These are phyloP conservation scores for Xiphophorus maculatus DNA, from an alignment of 2,113 vertebrate genomes.

Conservation along the genomic window DNA sequence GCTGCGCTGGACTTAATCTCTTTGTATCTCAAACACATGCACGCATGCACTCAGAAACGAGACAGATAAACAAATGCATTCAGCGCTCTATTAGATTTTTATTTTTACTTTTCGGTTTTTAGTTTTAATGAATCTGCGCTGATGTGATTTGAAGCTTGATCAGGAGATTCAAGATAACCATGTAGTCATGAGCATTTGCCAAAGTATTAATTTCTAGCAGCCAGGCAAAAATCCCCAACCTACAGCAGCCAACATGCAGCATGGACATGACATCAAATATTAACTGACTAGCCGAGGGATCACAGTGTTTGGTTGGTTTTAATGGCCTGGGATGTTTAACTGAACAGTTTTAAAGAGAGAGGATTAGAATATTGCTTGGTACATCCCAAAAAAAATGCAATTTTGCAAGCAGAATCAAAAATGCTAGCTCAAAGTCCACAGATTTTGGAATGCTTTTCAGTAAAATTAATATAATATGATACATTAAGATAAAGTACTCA, in stretches of 20 bases:
- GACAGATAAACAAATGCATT: constrained; percentile 1
- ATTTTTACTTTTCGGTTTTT: constrained; percentile 20
- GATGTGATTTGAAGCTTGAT: constrained; percentile 65
- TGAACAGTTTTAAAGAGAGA: neutral
- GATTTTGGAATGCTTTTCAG: neutral
- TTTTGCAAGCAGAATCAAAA: neutral
- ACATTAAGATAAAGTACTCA: neutral
- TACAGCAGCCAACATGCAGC: constrained; percentile 31
- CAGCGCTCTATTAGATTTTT: constrained; percentile 1
- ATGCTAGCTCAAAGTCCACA: too few species aligned
- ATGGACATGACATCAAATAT: constrained; percentile 34
- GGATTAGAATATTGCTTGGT: neutral
- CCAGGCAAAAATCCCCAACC: constrained; percentile 39
- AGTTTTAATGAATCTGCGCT: constrained; percentile 29
- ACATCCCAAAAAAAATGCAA: too few species aligned
- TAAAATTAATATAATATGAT: neutral
- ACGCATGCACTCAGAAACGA: neutral
- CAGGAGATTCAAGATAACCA: constrained; percentile 61
- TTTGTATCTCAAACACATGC: neutral
- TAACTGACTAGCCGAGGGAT: constrained; percentile 2
- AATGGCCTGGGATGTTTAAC: neutral
- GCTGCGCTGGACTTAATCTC: neutral
- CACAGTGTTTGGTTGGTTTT: neutral
- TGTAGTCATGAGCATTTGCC: constrained; percentile 57
- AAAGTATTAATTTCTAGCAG: constrained; percentile 63